Percentiles rank a stretch among this genome's conserved stretches.
Evolutionary conservation across 1,140 invertebrate species (phyloP).

Genomic region (Pachypeltis micranthus): DNA sequence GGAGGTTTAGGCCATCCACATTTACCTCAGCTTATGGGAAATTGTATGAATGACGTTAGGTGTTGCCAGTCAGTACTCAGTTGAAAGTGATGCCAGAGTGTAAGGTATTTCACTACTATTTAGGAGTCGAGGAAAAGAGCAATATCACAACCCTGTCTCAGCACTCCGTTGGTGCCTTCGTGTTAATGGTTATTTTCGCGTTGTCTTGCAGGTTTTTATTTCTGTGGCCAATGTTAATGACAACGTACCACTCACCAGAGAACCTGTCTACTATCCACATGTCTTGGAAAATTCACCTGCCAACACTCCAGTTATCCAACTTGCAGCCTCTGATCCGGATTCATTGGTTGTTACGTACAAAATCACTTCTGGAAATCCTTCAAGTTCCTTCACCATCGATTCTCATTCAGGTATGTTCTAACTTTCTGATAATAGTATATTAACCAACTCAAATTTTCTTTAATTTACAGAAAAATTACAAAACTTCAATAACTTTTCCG

Average conservation of each 20-base stretch:
- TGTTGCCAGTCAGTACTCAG: no score
- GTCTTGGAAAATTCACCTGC: slow-evolving; percentile 71
- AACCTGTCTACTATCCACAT: slow-evolving; percentile 71
- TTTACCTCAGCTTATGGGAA: no score
- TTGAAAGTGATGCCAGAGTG: no score
- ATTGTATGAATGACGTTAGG: no score
- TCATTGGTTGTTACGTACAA: slow-evolving; percentile 58
- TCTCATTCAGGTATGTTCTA: slow-evolving; percentile 60
- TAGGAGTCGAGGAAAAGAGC: no score
- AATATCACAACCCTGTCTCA: no score
- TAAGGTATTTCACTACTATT: no score
- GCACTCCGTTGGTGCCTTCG: no score
- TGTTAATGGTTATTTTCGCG: no score
- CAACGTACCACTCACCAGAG: slow-evolving; percentile 74
- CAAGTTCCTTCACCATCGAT: slow-evolving; percentile 81
- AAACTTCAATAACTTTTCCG: no score
- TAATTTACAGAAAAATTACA: neutral
- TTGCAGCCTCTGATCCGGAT: slow-evolving; percentile 72
- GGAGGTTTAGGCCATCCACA: no score
- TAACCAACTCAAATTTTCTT: slow-evolving; percentile 8
- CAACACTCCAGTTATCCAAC: slow-evolving; percentile 58
- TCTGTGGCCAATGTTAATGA: slow-evolving; percentile 85
- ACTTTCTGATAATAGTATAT: no score
- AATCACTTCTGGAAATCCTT: slow-evolving; percentile 81
- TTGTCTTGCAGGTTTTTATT: slow-evolving; percentile 61